Conservation (phyloP, 2,888 invertebrate species). For the Serripes groenlandicus region DNA sequence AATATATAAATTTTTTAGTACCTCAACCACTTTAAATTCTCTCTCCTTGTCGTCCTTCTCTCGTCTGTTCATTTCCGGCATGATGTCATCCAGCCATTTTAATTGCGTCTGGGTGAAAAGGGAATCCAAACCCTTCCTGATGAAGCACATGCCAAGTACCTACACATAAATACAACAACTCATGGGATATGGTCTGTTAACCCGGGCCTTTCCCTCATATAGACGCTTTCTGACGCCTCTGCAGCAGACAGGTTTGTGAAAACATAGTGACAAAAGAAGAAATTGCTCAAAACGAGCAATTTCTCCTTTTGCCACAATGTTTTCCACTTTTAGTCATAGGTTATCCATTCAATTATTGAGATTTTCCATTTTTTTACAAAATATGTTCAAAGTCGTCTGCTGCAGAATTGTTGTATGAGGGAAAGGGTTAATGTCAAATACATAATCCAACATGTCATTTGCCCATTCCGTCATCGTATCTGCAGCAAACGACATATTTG, state of each 20-base stretch:
- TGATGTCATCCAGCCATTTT: constrained; percentile 86
- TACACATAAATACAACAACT: constrained; percentile 50
- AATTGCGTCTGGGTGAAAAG: constrained; percentile 57
- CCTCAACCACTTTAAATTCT: constrained; percentile 68
- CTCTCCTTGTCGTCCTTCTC: constrained; percentile 77
- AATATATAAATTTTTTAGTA: no score
- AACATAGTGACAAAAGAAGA: neutral
- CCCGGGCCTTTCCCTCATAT: neutral
- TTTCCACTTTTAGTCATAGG: no score
- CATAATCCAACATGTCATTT: no score
- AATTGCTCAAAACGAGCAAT: neutral
- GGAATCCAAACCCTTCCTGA: constrained; percentile 84
- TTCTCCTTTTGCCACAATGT: neutral
- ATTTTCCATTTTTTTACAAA: no score
- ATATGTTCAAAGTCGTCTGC: no score
- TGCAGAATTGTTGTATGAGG: no score
- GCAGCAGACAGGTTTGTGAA: neutral
- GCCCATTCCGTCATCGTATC: no score
- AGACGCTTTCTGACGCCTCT: neutral
- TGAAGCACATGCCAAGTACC: constrained; percentile 85
- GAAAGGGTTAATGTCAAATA: no score
- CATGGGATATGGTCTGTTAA: neutral
- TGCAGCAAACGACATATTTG: no score
- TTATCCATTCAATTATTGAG: no score
- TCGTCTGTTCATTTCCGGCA: constrained; percentile 84